phyloP scores from a whole-genome alignment of 2,113 vertebrate genomes.

The Hystrix cristata region DNA sequence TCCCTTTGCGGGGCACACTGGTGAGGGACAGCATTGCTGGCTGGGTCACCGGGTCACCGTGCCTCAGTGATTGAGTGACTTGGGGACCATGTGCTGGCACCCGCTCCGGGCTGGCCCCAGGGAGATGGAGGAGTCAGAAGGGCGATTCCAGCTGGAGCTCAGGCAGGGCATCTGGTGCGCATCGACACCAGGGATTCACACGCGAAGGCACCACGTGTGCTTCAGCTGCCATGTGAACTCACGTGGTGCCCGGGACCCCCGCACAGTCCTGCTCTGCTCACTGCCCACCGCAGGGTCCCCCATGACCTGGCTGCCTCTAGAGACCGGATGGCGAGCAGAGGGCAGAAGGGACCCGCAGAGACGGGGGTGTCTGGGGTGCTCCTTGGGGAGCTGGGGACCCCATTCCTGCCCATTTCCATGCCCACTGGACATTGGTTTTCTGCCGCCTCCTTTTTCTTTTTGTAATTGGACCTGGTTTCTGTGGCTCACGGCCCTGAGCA shows the following conservation, averaged over 20 bases:
- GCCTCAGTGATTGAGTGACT: neutral
- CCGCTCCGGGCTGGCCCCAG: neutral
- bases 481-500: neutral
- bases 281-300: neutral
- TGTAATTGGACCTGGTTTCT: neutral
- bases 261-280: rapidly evolving
- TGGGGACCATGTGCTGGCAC: rapidly evolving
- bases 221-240: neutral
- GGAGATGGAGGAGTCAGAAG: neutral
- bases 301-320: neutral
- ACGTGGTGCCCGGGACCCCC: neutral
- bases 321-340: neutral
- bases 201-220: neutral
- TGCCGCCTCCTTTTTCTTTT: neutral
- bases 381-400: neutral
- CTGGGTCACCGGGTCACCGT: slow-evolving; percentile 37
- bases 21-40: neutral
- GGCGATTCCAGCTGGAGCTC: too few relatives aligned
- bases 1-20: neutral
- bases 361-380: neutral
- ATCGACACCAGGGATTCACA: neutral
- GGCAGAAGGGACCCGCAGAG: neutral
- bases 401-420: neutral
- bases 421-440: rapidly evolving
- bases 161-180: too few relatives aligned